Conservation (phyloP, 1,140 invertebrate genomes). For the Trachymyrmex cornetzi region DNA sequence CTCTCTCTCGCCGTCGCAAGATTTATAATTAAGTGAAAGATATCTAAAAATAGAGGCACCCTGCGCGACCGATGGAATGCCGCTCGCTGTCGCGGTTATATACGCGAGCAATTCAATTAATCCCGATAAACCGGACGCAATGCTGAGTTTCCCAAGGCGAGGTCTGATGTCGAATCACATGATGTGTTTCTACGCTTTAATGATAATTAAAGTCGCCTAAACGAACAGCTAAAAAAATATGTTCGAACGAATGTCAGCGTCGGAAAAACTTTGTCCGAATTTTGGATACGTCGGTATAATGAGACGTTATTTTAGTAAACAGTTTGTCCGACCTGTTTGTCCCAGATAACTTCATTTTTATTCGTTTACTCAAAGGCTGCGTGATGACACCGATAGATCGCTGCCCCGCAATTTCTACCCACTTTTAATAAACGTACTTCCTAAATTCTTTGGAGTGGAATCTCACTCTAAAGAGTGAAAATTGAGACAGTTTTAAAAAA, state of each 20-base stretch:
- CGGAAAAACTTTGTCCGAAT: not conserved
- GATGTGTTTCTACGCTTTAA: not conserved
- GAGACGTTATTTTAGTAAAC: conserved; percentile 31
- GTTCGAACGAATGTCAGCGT: not conserved
- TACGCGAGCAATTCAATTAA: conserved; percentile 43
- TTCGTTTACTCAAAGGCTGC: conserved; percentile 5
- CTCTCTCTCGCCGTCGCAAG: not conserved
- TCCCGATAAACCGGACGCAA: conserved; percentile 18
- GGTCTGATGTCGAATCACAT: not conserved
- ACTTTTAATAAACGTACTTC: not conserved
- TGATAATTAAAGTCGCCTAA: not conserved
- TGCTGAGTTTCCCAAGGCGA: not conserved
- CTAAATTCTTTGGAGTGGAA: too few relatives aligned
- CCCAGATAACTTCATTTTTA: conserved; percentile 38
- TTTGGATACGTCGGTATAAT: conserved; percentile 13
- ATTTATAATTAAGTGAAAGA: conserved; percentile 72
- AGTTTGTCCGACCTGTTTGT: not conserved
- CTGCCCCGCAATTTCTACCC: not conserved
- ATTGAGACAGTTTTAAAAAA: too few relatives aligned
- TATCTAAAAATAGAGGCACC: conserved; percentile 75
- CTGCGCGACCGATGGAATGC: conserved; percentile 40
- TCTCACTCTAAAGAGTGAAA: too few relatives aligned
- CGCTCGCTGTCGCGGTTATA: not conserved
- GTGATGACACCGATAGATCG: conserved; percentile 23
- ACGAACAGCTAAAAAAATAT: conserved; percentile 17